Evolutionary conservation across 2,113 vertebrate species (phyloP).

Genomic region (Heterotis niloticus): DNA sequence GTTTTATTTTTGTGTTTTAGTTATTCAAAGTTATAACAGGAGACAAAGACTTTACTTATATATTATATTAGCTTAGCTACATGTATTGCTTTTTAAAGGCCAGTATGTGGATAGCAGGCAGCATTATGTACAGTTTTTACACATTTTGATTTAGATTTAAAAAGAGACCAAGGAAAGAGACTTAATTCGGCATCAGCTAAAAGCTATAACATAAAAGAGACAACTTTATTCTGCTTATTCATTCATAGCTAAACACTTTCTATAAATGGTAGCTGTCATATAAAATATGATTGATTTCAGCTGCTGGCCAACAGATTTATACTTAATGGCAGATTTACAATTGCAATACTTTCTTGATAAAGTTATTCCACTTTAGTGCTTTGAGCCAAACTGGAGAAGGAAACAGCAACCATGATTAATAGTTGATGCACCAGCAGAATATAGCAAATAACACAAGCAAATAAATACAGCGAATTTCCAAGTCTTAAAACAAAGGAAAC

Average conservation of each 20-base stretch:
- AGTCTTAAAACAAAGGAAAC: no score
- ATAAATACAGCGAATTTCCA: no score
- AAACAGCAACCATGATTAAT: not conserved
- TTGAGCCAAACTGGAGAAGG: not conserved
- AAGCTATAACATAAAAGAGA: not conserved
- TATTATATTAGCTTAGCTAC: not conserved
- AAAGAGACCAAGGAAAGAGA: no score
- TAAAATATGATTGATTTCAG: slow-evolving; percentile 4
- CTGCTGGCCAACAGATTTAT: not conserved
- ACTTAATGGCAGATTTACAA: slow-evolving; percentile 19
- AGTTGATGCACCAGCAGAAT: not conserved
- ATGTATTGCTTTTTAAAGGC: not conserved
- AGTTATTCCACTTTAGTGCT: not conserved
- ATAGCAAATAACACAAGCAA: not conserved
- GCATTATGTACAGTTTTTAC: no score
- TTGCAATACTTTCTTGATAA: not conserved
- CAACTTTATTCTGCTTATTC: not conserved
- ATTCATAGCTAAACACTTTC: not conserved
- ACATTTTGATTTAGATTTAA: no score
- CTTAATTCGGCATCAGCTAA: not conserved
- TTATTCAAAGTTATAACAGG: not conserved
- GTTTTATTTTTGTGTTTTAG: not conserved
- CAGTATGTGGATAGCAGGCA: no score
- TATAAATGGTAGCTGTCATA: slow-evolving; percentile 9
- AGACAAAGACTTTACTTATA: not conserved